These are phyloP conservation scores for Hemibagrus guttatus DNA, from an alignment of 2,797 vertebrate genomes.

Conservation along the genomic window DNA sequence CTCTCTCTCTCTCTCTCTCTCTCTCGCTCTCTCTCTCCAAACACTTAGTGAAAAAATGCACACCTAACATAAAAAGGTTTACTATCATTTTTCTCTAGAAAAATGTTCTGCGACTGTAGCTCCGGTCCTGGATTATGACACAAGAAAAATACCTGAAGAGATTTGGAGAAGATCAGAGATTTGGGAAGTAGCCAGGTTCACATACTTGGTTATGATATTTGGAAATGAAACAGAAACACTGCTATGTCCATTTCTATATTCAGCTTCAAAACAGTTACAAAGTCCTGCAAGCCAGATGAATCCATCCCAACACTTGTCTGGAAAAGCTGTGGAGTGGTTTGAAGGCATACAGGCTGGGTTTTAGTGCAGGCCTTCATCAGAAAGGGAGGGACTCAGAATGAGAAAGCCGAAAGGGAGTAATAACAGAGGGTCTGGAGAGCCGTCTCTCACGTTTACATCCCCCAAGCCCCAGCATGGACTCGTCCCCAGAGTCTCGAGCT, in stretches of 20 bases:
- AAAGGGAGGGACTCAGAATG: slow-evolving; percentile 39
- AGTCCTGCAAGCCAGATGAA: slow-evolving; percentile 5
- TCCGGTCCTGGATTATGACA: not conserved
- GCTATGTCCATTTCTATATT: not conserved
- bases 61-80: slow-evolving; percentile 1
- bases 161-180: not conserved
- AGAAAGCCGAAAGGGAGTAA: slow-evolving; percentile 31
- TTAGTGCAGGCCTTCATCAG: slow-evolving; percentile 67
- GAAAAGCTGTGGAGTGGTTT: not conserved
- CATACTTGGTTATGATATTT: not conserved
- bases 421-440: slow-evolving; percentile 27
- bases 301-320: slow-evolving; percentile 1
- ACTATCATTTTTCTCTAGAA: slow-evolving; percentile 8
- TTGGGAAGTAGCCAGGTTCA: not conserved
- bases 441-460: slow-evolving; percentile 22
- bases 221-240: not conserved
- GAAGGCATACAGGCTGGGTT: slow-evolving; percentile 54
- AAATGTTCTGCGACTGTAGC: slow-evolving; percentile 16
- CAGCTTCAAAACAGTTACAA: not conserved
- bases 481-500: not conserved
- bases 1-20: not conserved
- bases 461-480: not conserved
- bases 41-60: slow-evolving; percentile 39
- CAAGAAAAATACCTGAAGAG: not conserved
- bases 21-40: slow-evolving; percentile 44